Percentiles rank a stretch among this genome's conserved stretches.
Evolutionary conservation across 2,888 invertebrate species (phyloP).

Genomic region (Podabrus alpinus): DNA sequence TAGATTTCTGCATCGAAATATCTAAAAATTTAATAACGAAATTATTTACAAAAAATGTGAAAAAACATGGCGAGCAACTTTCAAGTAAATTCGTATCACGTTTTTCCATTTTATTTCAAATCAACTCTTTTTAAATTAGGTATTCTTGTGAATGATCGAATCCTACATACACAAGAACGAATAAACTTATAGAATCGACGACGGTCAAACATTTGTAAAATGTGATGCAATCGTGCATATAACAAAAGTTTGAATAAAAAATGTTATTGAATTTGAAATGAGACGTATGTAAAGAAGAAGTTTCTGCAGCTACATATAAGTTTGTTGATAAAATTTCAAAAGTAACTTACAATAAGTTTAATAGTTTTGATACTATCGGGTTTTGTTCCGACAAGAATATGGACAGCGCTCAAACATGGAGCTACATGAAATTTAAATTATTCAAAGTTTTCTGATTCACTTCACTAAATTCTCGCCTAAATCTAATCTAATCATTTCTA

Average conservation of each 20-base stretch:
- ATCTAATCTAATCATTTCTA: too few species aligned
- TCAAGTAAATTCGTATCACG: background rate
- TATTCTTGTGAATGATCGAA: background rate
- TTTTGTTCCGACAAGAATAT: background rate
- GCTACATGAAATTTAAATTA: too few species aligned
- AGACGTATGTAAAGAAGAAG: background rate
- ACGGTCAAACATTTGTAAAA: constrained; percentile 15
- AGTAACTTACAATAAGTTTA: background rate
- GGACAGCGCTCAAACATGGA: background rate
- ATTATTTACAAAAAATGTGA: background rate
- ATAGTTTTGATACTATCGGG: background rate
- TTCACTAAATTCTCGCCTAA: too few species aligned
- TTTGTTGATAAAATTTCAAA: background rate
- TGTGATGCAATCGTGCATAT: constrained; percentile 2
- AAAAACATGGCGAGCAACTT: background rate
- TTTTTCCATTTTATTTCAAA: background rate
- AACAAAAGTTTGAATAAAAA: background rate
- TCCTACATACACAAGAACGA: background rate
- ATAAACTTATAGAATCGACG: constrained; percentile 8
- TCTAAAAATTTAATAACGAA: background rate
- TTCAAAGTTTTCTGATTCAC: too few species aligned
- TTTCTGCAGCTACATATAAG: background rate
- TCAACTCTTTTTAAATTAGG: background rate
- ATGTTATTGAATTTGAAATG: background rate
- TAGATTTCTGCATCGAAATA: background rate